phyloP scores from a whole-genome alignment of 2,113 vertebrate genomes.

The Myrmecophaga tridactyla region DNA sequence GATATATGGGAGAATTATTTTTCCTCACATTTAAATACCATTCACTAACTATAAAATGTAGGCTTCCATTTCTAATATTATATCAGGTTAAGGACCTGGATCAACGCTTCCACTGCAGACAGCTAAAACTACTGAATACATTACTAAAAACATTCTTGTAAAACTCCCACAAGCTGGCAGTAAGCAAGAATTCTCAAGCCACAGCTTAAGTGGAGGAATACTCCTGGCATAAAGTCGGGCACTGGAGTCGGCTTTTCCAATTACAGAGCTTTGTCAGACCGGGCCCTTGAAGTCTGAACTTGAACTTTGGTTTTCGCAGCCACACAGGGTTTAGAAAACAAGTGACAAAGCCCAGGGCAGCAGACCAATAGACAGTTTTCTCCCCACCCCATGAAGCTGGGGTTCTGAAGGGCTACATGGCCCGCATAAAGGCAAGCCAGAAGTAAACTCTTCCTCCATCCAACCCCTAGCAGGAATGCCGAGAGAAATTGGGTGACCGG shows the following conservation, averaged over 20 bases:
- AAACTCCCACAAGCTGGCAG: too few species aligned
- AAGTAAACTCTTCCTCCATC: too few species aligned
- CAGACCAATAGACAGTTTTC: accelerated
- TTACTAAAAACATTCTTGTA: too few species aligned
- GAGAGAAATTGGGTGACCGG: too few species aligned
- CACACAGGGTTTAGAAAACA: background rate
- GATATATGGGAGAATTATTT: background rate
- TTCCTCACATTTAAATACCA: background rate
- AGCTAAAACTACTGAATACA: background rate
- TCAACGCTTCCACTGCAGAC: background rate
- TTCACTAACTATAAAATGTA: background rate
- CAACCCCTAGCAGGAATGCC: too few species aligned
- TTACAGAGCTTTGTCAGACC: background rate
- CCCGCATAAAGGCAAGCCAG: background rate
- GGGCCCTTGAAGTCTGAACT: background rate
- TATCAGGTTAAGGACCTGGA: background rate
- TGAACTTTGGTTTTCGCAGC: background rate
- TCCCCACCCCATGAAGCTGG: background rate
- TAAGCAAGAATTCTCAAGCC: background rate
- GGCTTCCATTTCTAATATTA: too few species aligned
- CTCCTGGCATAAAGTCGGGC: background rate
- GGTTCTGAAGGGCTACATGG: background rate
- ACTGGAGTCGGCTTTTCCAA: too few species aligned
- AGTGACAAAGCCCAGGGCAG: background rate
- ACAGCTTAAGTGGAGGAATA: background rate